A percentile compares a stretch with the other conserved stretches of the same genome.
These are phyloP conservation scores for Ursus arctos DNA, from an alignment of 2,113 vertebrate species.

Conservation along the genomic window DNA sequence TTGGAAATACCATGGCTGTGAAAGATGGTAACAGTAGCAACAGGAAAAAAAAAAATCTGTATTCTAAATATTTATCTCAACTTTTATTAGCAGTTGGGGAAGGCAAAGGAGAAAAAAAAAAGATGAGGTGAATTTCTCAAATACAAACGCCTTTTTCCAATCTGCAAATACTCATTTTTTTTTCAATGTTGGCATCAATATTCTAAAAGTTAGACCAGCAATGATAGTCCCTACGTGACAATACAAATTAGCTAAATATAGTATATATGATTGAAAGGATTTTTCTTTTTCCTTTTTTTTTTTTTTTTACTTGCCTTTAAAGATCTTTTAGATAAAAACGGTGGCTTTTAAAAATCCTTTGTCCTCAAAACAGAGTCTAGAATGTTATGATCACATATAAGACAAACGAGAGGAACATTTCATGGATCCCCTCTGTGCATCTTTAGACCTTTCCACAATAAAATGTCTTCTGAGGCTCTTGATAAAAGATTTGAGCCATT, in stretches of 20 bases:
- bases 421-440: rapidly evolving
- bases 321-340: background rate
- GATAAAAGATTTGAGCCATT: no score
- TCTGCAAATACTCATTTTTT: background rate
- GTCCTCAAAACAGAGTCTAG: background rate
- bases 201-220: background rate
- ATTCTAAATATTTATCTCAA: background rate
- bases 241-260: background rate
- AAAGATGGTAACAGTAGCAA: background rate
- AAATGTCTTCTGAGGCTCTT: background rate
- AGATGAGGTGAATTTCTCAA: rapidly evolving
- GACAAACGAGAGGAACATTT: no score
- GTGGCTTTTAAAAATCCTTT: background rate
- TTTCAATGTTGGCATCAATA: background rate
- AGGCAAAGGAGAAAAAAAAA: background rate
- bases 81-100: background rate
- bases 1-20: background rate
- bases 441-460: background rate
- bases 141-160: background rate
- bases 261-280: background rate
- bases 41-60: rapidly evolving
- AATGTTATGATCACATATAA: rapidly evolving
- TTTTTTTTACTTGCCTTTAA: background rate
- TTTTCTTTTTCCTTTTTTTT: background rate
- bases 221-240: rapidly evolving